Evolutionary conservation across 2,888 invertebrate genomes (phyloP), one percentile per base, ranked within the genome.

Genomic region (Brachyopa scutellaris): DNA sequence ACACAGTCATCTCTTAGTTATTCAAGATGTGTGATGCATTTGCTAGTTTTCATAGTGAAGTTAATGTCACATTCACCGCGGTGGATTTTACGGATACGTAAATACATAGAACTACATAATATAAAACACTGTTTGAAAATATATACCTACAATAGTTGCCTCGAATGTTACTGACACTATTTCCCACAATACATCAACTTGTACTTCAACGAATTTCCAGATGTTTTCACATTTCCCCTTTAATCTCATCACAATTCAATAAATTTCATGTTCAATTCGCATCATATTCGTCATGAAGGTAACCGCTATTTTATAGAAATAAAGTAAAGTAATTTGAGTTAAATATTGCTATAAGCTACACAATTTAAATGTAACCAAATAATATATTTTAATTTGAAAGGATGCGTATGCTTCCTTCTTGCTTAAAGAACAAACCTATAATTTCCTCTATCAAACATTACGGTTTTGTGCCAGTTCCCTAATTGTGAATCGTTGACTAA

Each of bases 1-100:
- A 76, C 59, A 80, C 76, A 80, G 70, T 64, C 79, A 79, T 79
- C 76, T 76, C n/a, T 64, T 80, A 80, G 74, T 67, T 67, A 38
- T 74, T 62, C 62, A 80, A 69, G 69, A 72, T 76, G 78, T 72
- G 57, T 76, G 69, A 74, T 80, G 80, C 57, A 69, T 69, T 11
- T 80, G 80, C 80, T 80, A 80, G 80, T 80, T 74, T 19, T 36
- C 26, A 53, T 74, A 64, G 76, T 69, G 57, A 61, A 69, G 57
- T 74, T 69, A 13, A 38, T 15, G 17, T 59, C 15, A 47, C 33
- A 62, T 36, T 74, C 40, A 53, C 13, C 42, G 36, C 62, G 59
- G 57, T 69, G 62, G 62, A 45, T 26, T 55, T 73, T 31, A 26
- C 26, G 67, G 31, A 61, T 51, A 67, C 67, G 66, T 73, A 57